phyloP scores from a whole-genome alignment of 2,113 vertebrate genomes.

The Prinia subflava region DNA sequence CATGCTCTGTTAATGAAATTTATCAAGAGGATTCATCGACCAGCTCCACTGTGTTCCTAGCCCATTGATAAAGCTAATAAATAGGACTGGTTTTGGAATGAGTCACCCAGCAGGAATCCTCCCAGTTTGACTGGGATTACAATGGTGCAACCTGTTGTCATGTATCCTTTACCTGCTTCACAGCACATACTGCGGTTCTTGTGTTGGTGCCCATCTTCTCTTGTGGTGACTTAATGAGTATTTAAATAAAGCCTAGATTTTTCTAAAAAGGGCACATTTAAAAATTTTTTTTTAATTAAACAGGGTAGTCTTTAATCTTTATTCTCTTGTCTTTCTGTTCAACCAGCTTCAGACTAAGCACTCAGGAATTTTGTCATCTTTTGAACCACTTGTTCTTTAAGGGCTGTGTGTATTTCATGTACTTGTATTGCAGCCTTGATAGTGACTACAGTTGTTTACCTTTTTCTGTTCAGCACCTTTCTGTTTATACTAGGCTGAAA shows the following conservation, averaged over 20 bases:
- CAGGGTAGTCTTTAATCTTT: background rate
- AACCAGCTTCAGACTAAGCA: background rate
- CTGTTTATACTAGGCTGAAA: slow-evolving; percentile 45
- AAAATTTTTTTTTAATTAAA: background rate
- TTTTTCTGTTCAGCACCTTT: background rate
- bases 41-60: background rate
- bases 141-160: background rate
- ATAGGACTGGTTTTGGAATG: background rate
- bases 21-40: background rate
- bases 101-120: background rate
- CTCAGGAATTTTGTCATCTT: background rate
- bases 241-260: background rate
- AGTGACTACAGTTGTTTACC: slow-evolving; percentile 23
- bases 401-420: background rate
- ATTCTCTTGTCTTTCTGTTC: background rate
- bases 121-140: background rate
- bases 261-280: background rate
- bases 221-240: background rate
- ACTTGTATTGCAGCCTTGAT: background rate
- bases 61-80: background rate
- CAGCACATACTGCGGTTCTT: background rate
- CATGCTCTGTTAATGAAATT: background rate
- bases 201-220: background rate
- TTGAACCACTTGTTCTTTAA: background rate
- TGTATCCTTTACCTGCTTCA: background rate